Evolutionary conservation across 1,140 invertebrate species (phyloP), one percentile per base, ranked within the genome.

Genomic region (Cylas formicarius): DNA sequence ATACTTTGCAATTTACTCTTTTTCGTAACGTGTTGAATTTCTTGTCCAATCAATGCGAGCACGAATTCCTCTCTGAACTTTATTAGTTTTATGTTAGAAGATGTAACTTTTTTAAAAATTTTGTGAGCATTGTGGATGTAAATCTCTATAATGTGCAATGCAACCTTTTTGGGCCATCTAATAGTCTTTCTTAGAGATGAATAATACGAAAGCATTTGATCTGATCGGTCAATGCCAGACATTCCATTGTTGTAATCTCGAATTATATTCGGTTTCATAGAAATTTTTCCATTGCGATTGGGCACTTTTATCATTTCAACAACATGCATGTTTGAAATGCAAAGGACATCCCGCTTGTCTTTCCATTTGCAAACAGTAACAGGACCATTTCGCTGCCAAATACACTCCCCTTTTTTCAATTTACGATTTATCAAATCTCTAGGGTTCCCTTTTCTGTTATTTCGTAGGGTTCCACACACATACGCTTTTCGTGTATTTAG

Each of bases 311-410:
- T 50, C 58, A 5, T 55, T 61, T 29, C 21, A 37, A 40, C 43
- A 36, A n/a, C 17, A 27, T 31, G 44, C 22, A 44, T 37, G 21
- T 34, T 33, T 58, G 48, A 50, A 59, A 57, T 23, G 56, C 26
- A 26, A 61, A 51, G 26, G 57, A 47, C 36, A 16, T 50, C 57
- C 23, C 56, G 43, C 23, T 65, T 63, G 36, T 66, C 60, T 21
- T 45, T 53, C 62, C 66, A 67, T 54, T 68, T 67, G 10, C 50
- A 47, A 16, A 67, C 46, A 42, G 50, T 39, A 29, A 53, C 39
- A n/a, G 26, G 39, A 43, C 53, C 44, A 11, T 57, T 52, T 47
- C 61, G 56, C 26, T 48, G 51, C 5, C 47, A 53, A 21, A 62
- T 42, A 28, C 54, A 48, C 35, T 66, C 55, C 35, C 63, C 59